Evolutionary conservation across 2,797 vertebrate genomes (phyloP), one percentile per base, ranked within the genome.

Genomic region (Coregonus ussuriensis): DNA sequence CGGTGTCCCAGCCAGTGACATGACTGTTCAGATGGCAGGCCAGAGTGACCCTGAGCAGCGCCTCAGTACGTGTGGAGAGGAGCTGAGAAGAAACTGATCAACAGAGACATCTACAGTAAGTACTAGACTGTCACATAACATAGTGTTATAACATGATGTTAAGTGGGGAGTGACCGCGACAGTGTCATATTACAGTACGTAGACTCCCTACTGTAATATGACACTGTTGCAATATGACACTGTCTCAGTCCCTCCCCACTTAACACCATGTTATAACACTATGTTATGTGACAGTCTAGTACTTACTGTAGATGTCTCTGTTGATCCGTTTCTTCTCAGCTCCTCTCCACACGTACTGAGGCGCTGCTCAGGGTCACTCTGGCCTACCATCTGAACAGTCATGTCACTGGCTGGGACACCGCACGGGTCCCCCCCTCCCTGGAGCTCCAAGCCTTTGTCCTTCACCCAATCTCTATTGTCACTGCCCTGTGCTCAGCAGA

Each of bases 71-170:
- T 93, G 93, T 51, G 93, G 93, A 86, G 92, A 93, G 78, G 94
- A 92, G 83, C 93, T 93, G 89, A 94, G 86, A 85, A 81, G 94
- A 88, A 93, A 93, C 88, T 93, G 91, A 89, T 93, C 93, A 86
- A 91, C 92, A 88, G 65, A 83, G 31, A 69, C 63, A 4, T 71
- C 83, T 84, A 88, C 88, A 82, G 91, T 93, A 85, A 90, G 92
- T 31, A 80, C 47, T 80, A 78, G 62, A 29, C 18, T 72, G 13
- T 3, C 21, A 4, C 25, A 16, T 31, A 72, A 29, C 41, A 21
- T n/a, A 52, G n/a, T 16, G 33, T 68, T 29, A 18, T 16, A 16
- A 15, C 37, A 70, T 51, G n/a, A 4, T 3, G 29, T 75, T 52
- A 75, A 31, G 47, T 67, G 4, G 16, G 14, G 13, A 47, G 9